phyloP scores from a whole-genome alignment of 53 echinoderm and acorn worm species.

The Holothuria scabra region DNA sequence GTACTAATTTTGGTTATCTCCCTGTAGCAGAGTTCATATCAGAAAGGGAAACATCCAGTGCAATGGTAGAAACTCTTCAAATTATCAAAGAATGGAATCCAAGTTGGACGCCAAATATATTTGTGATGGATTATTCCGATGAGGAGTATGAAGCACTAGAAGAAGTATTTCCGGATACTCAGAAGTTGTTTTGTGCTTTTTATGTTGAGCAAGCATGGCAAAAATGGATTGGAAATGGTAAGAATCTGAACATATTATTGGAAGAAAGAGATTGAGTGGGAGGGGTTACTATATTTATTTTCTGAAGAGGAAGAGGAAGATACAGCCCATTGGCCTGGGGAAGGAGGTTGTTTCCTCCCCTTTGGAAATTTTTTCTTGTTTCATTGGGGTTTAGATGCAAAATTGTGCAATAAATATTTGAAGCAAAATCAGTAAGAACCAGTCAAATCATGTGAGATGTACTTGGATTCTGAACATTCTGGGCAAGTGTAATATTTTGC shows the following conservation, averaged over 20 bases:
- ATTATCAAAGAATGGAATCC: neutral
- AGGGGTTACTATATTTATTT: too few species aligned
- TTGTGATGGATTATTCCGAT: conserved; percentile 12
- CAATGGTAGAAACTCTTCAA: neutral
- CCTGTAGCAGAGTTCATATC: conserved; percentile 41
- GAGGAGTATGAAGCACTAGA: conserved; percentile 33
- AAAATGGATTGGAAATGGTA: conserved; percentile 12
- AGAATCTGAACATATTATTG: neutral
- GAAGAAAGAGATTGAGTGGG: too few species aligned
- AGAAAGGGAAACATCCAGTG: neutral
- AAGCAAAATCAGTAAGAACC: too few species aligned
- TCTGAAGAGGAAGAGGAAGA: too few species aligned
- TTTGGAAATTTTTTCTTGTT: too few species aligned
- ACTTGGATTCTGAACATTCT: too few species aligned
- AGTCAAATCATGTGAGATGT: too few species aligned
- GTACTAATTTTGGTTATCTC: conserved; percentile 47
- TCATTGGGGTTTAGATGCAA: too few species aligned
- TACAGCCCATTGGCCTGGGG: too few species aligned
- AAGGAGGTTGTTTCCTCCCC: too few species aligned
- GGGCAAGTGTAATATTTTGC: too few species aligned
- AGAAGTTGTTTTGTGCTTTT: conserved; percentile 3
- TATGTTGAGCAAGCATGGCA: neutral
- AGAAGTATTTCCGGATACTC: neutral
- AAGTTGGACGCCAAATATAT: neutral
- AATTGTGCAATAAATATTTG: too few species aligned